A percentile compares a stretch with the other conserved stretches of the same genome.
These are phyloP conservation scores for Centruroides vittatus DNA, from an alignment of 1,140 invertebrate species.

Conservation along the genomic window DNA sequence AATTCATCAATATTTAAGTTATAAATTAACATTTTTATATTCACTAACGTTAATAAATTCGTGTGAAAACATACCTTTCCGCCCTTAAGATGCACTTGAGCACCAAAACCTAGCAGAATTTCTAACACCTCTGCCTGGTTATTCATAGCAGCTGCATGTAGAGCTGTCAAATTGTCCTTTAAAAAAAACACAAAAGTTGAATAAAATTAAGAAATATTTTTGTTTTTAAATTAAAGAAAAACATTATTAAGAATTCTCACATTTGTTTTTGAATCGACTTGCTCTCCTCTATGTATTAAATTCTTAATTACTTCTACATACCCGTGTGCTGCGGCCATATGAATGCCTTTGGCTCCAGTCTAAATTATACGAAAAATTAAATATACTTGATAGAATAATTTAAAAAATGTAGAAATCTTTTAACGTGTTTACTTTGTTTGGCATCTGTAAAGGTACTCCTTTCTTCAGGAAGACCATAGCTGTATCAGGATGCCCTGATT, in stretches of 20 bases:
- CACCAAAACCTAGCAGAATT: slow-evolving; percentile 86
- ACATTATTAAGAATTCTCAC: slow-evolving; percentile 37
- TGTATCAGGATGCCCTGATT: slow-evolving; percentile 93
- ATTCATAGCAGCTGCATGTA: slow-evolving; percentile 95
- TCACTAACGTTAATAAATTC: not conserved
- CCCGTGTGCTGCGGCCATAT: slow-evolving; percentile 80
- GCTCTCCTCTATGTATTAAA: slow-evolving; percentile 87
- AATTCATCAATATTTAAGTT: not conserved
- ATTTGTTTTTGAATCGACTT: slow-evolving; percentile 86
- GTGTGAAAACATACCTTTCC: slow-evolving; percentile 23
- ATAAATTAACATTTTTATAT: not conserved
- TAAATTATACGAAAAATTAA: slow-evolving; percentile 21
- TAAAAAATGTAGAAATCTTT: not conserved
- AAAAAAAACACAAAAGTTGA: not conserved
- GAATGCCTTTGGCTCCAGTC: slow-evolving; percentile 78
- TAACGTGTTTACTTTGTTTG: slow-evolving; percentile 67
- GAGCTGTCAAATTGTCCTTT: slow-evolving; percentile 93
- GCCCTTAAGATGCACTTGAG: slow-evolving; percentile 87
- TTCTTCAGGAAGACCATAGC: slow-evolving; percentile 96
- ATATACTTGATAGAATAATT: not conserved
- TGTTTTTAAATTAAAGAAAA: not conserved
- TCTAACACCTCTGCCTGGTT: slow-evolving; percentile 94
- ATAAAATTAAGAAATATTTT: not conserved
- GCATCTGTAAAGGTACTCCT: slow-evolving; percentile 97
- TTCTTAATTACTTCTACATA: slow-evolving; percentile 96